phyloP scores from a whole-genome alignment of 2,797 vertebrate species.

The Tenualosa ilisha region DNA sequence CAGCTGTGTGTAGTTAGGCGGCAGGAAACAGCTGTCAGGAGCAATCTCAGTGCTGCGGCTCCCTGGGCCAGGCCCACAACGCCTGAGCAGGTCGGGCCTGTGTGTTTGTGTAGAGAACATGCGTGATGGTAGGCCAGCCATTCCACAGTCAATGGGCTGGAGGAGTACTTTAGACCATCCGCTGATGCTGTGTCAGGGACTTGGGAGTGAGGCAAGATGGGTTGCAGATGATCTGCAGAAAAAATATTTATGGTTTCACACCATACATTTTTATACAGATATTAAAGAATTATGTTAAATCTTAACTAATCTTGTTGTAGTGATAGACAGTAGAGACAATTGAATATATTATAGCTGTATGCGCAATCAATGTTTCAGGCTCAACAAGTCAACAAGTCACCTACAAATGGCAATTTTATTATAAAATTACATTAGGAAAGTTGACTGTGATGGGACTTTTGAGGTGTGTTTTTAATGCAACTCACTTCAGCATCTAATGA shows the following conservation, averaged over 20 bases:
- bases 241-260: slow-evolving; percentile 8
- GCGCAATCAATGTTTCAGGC: neutral
- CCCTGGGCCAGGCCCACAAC: slow-evolving; percentile 53
- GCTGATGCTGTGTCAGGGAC: slow-evolving; percentile 51
- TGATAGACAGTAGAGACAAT: neutral
- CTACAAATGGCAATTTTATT: neutral
- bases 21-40: slow-evolving; percentile 84
- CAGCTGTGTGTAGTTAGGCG: slow-evolving; percentile 82
- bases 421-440: neutral
- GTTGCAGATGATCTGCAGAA: neutral
- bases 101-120: slow-evolving; percentile 35
- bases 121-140: slow-evolving; percentile 52
- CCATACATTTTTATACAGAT: neutral
- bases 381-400: neutral
- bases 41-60: slow-evolving; percentile 54
- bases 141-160: slow-evolving; percentile 62
- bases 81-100: slow-evolving; percentile 66
- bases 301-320: neutral
- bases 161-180: slow-evolving; percentile 59
- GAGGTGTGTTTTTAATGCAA: neutral
- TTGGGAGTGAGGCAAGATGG: neutral
- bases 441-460: neutral
- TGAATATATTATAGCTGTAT: neutral
- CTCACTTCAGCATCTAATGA: neutral
- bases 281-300: neutral